Percentiles rank a stretch among this genome's conserved stretches.
Evolutionary conservation across 2,113 vertebrate species (phyloP).

Genomic region (Megaceryle torquata): DNA sequence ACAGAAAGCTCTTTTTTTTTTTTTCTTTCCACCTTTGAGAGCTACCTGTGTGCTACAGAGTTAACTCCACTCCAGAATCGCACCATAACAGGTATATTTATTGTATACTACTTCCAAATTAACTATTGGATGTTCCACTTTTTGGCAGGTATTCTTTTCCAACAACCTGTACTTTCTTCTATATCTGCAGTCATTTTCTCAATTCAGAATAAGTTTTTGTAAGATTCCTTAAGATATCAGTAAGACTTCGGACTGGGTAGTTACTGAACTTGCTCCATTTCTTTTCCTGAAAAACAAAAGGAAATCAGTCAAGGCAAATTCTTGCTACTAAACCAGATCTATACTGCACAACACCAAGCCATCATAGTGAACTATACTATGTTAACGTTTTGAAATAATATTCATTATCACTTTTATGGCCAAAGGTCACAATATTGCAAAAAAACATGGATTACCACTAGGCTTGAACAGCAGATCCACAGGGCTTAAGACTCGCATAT

Average conservation of each 20-base stretch:
- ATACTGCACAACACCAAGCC: slow-evolving; percentile 13
- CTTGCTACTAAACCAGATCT: neutral
- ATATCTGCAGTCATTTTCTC: slow-evolving; percentile 84
- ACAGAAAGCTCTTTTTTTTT: slow-evolving; percentile 69
- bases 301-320: slow-evolving; percentile 43
- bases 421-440: neutral
- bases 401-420: slow-evolving; percentile 8
- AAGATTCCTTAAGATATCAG: slow-evolving; percentile 76
- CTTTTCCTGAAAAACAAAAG: slow-evolving; percentile 79
- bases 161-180: slow-evolving; percentile 73
- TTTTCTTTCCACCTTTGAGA: slow-evolving; percentile 64
- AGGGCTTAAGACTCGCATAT: neutral
- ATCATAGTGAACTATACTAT: neutral
- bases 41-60: slow-evolving; percentile 84
- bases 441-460: neutral
- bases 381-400: slow-evolving; percentile 16
- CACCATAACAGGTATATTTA: slow-evolving; percentile 87
- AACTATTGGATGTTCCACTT: slow-evolving; percentile 69
- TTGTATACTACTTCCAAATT: slow-evolving; percentile 70
- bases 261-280: slow-evolving; percentile 81
- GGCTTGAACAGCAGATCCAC: neutral
- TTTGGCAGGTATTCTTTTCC: slow-evolving; percentile 74
- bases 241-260: slow-evolving; percentile 77
- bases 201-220: slow-evolving; percentile 71
- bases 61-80: slow-evolving; percentile 78